These are phyloP conservation scores for Neogale vison DNA, from an alignment of 2,113 vertebrate species.

Conservation along the genomic window DNA sequence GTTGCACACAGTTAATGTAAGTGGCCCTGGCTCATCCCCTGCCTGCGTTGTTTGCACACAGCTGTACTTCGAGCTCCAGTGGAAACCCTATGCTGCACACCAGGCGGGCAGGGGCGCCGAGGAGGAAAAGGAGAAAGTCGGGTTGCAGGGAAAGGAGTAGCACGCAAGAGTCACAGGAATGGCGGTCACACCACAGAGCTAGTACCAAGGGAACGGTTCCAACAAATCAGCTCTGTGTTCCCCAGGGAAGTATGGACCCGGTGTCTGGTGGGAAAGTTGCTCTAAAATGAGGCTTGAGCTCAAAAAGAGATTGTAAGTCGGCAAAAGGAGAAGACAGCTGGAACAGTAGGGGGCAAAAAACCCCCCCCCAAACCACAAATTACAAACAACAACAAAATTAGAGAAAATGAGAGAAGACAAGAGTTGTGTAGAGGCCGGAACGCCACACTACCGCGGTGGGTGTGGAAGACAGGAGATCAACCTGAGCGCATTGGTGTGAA, in stretches of 20 bases:
- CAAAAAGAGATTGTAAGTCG: not conserved
- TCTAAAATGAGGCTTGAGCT: not conserved
- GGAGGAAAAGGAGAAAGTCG: not conserved
- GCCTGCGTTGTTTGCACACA: not conserved
- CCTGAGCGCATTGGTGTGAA: not conserved
- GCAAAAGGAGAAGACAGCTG: not conserved
- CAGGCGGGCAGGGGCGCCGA: fast-evolving
- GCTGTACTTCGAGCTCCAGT: not conserved
- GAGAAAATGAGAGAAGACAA: not conserved
- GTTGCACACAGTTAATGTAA: not conserved
- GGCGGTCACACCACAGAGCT: not conserved
- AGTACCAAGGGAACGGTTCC: not conserved
- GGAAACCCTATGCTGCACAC: not conserved
- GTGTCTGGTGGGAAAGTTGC: not conserved
- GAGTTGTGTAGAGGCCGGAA: not conserved
- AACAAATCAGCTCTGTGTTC: not conserved
- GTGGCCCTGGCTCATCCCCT: not conserved
- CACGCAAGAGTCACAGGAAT: not conserved
- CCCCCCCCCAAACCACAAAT: too few species aligned
- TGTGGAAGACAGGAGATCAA: not conserved
- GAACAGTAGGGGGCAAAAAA: not conserved
- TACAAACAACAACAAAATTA: not conserved
- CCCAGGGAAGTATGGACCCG: not conserved
- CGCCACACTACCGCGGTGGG: not conserved
- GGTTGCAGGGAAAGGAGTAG: not conserved